Percentiles rank a stretch among this genome's conserved stretches.
These are phyloP conservation scores for Spodoptera picta DNA, from an alignment of 2,888 invertebrate species.

Conservation along the genomic window DNA sequence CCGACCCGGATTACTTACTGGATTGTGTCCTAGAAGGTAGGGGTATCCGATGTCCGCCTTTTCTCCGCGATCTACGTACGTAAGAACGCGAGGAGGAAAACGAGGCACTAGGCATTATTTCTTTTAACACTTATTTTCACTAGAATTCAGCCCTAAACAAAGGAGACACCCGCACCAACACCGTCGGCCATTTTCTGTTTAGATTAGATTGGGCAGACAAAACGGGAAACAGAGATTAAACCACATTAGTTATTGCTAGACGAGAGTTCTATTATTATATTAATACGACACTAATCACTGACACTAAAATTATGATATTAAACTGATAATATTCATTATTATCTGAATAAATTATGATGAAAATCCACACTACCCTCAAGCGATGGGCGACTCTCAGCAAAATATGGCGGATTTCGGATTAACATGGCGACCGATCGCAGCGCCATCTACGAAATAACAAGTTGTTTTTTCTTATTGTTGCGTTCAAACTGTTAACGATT, in stretches of 20 bases:
- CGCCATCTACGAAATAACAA: conserved; percentile 69
- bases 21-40: conserved; percentile 94
- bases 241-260: conserved; percentile 74
- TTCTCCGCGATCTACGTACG: conserved; percentile 96
- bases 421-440: conserved; percentile 79
- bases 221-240: conserved; percentile 79
- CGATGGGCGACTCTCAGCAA: conserved; percentile 84
- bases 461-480: conserved; percentile 39
- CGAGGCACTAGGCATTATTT: conserved; percentile 98
- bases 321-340: conserved; percentile 83
- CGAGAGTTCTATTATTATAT: conserved; percentile 64
- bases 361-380: conserved; percentile 81
- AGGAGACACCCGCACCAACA: conserved; percentile 94
- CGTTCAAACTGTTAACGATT: conserved; percentile 26
- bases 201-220: conserved; percentile 87
- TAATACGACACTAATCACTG: conserved; percentile 80
- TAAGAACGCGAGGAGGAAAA: conserved; percentile 97
- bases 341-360: conserved; percentile 75
- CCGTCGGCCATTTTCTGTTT: conserved; percentile 95
- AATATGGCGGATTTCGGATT: conserved; percentile 84
- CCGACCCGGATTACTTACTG: conserved; percentile 91
- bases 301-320: conserved; percentile 75
- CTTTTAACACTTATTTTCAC: conserved; percentile 87
- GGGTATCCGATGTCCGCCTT: conserved; percentile 96
- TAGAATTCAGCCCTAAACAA: conserved; percentile 92